Evolutionary conservation across 2,888 invertebrate species (phyloP).

Genomic region (Leptinotarsa rubiginosa): DNA sequence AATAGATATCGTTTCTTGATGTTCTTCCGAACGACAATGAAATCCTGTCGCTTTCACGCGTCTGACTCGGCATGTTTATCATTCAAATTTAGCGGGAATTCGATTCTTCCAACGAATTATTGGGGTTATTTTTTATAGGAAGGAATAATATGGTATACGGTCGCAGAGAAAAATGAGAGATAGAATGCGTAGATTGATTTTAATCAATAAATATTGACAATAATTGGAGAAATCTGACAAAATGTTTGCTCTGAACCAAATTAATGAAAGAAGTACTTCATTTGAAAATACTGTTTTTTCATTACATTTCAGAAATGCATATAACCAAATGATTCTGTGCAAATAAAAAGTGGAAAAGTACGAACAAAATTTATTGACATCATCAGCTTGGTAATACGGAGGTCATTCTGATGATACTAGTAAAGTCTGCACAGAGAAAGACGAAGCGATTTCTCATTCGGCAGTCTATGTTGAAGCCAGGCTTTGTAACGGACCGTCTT

Average conservation of each 20-base stretch:
- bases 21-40: conserved; percentile 50
- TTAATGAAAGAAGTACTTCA: not conserved
- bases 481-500: too few relatives aligned
- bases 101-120: conserved; percentile 27
- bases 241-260: not conserved
- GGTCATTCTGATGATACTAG: too few relatives aligned
- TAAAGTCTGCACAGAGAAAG: too few relatives aligned
- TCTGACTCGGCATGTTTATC: conserved; percentile 52
- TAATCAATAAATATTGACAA: too few relatives aligned
- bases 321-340: too few relatives aligned
- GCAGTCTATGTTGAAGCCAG: too few relatives aligned
- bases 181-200: not conserved
- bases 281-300: not conserved
- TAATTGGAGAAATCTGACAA: too few relatives aligned
- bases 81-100: conserved; percentile 47
- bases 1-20: conserved; percentile 49
- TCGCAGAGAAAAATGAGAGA: not conserved
- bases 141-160: not conserved
- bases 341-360: too few relatives aligned
- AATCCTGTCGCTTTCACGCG: conserved; percentile 50
- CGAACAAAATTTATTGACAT: too few relatives aligned
- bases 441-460: too few relatives aligned
- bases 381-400: too few relatives aligned
- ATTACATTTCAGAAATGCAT: too few relatives aligned
- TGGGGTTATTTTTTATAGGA: conserved; percentile 2